Base-by-base conservation (phyloP, 1,140 invertebrate genomes). In the Conopomorpha cramerella region DNA sequence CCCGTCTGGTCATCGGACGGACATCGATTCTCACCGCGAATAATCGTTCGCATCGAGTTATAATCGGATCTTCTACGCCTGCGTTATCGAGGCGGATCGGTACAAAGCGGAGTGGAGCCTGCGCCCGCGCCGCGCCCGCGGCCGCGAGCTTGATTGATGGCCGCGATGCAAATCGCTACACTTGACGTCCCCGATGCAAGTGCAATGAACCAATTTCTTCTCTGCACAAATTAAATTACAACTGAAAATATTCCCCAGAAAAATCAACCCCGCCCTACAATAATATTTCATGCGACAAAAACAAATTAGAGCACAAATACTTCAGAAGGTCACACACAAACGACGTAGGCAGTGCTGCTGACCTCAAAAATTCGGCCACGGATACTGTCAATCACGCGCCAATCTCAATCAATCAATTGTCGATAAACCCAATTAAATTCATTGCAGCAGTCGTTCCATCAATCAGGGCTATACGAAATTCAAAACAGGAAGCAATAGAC, bases 401-500 rank as follows among this genome's bases (percentile, higher is more conserved):
- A 40, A 36, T 41, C 33, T 39, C 41, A 38, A 41, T 43, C 31
- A 16, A 51, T 55, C 51, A 49, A 55, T 55, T 51, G 50, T 39
- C 13, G 44, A 51, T 47, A 55, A 55, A 55, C 48, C 39, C 54
- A 41, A 48, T 55, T 50, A 47, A 55, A 50, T 55, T 59, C 47
- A 53, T 55, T 46, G 39, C 49, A 46, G 53, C 51, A 55, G 39
- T 53, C 52, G 49, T 47, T 59, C 53, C 48, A 39, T 34, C 14
- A 35, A 17, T 34, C 31, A 8, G 17, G n/a, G 2, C 17, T 14
- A 15, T 18, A 27, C 25, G 10, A 34, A 34, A 17, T 23, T 41
- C 43, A 23, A 23, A 23, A 23, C 10, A 23, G 19, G 4, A 23
- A 23, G 19, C 19, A 38, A 34, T 39, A 33, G 25, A 34, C 45